A percentile compares a stretch with the other conserved stretches of the same genome.
Evolutionary conservation across 2,888 invertebrate genomes (phyloP).

Genomic region (Trissonchulus sp.): DNA sequence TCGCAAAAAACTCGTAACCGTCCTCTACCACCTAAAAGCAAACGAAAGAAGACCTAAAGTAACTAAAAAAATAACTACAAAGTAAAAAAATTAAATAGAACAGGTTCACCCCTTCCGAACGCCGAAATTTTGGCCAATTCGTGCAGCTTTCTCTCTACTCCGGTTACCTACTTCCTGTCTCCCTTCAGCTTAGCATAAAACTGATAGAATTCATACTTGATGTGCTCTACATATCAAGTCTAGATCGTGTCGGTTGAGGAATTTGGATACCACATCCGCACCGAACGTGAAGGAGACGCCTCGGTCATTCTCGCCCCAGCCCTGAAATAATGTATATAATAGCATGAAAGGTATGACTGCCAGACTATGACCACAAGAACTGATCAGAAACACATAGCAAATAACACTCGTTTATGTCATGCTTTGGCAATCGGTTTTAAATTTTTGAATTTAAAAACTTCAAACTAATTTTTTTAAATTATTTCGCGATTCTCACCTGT

Average conservation of each 20-base stretch:
- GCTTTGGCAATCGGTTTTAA: too few relatives aligned
- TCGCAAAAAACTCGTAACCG: conserved; percentile 98
- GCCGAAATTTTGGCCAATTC: not conserved
- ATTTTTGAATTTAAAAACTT: too few relatives aligned
- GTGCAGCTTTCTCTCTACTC: too few relatives aligned
- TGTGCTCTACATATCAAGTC: conserved; percentile 96
- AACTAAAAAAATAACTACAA: too few relatives aligned
- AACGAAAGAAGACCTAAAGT: too few relatives aligned
- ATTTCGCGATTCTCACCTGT: too few relatives aligned
- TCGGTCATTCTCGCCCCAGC: conserved; percentile 86
- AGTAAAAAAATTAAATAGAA: conserved; percentile 26
- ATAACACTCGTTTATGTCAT: too few relatives aligned
- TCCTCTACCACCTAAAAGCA: conserved; percentile 78
- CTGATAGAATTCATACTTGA: conserved; percentile 62
- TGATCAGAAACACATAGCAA: not conserved
- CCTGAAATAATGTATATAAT: too few relatives aligned
- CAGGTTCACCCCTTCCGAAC: not conserved
- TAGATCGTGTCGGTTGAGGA: conserved; percentile 88
- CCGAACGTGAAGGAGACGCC: conserved; percentile 98
- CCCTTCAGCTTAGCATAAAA: too few relatives aligned
- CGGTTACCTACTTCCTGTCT: too few relatives aligned
- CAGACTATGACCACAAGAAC: conserved; percentile 59
- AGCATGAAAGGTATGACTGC: too few relatives aligned
- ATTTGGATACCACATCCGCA: conserved; percentile 91
- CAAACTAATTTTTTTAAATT: too few relatives aligned